Evolutionary conservation across 92 coral and sea anemone species (phyloP), one percentile per base, ranked within the genome.

Genomic region (Epizoanthus scotinus): DNA sequence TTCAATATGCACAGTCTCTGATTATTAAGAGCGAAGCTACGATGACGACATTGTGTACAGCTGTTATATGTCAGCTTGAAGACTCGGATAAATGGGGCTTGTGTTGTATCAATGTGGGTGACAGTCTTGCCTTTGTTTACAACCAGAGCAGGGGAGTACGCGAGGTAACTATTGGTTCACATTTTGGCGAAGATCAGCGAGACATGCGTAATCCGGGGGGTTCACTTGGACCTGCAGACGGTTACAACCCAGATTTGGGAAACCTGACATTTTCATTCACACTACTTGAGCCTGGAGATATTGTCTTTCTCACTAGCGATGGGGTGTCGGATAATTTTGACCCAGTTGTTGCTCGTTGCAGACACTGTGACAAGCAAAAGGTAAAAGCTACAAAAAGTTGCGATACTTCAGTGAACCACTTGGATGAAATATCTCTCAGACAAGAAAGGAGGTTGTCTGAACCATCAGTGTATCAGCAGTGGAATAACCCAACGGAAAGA

Each of bases 161-260:
- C 6, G 99, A 96, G 61, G 90, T 96, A 31, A 96, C 99, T n/a
- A 64, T 89, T 53, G 99, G 99, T 13, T 96, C 99, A 9, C 99
- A 96, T 70, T 86, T 66, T 58, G 87, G 84, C 31, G 94, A 47
- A 50, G 82, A 84, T 69, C 77, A 78, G 19, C 91, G 99, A 62
- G 99, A 96, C 70, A 93, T 96, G 99, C 92, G 94, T 0, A 85
- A 91, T 61, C 93, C 99, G 8, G 99, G 99, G n/a, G 99, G 99
- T 1, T 96, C 98, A 1, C 87, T 96, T 52, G 99, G 99, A 7
- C 98, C 98, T 18, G 91, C 89, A 0, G 96, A 93, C 75, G 99
- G 99, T 20, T 87, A 93, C 83, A 93, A 96, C 73, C 99, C 99
- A 55, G 99, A 96, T 78, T 82, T 96, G 13, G 82, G 90, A 12